Conservation (phyloP, 1,140 invertebrate genomes). For the Carcinoscorpius rotundicauda region DNA sequence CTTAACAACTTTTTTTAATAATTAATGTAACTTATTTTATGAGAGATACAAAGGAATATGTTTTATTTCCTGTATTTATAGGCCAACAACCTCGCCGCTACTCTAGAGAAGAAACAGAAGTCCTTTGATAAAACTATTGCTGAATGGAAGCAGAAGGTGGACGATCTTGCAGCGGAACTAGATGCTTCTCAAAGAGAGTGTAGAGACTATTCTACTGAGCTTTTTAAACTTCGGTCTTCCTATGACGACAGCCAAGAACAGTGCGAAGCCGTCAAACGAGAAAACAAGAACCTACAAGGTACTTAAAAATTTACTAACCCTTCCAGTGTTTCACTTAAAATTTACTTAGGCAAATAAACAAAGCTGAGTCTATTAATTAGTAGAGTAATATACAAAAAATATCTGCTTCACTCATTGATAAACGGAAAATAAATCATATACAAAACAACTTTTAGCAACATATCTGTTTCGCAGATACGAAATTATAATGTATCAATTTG, state of each 20-base stretch:
- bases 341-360: no score
- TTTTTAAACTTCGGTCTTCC: constrained; percentile 96
- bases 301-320: constrained; percentile 4
- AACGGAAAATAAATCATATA: no score
- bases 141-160: constrained; percentile 99
- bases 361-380: no score
- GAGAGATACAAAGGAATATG: no score
- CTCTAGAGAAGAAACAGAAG: constrained; percentile 99
- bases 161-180: constrained; percentile 90
- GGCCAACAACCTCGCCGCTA: constrained; percentile 84
- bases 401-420: no score
- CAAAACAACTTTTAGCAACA: no score
- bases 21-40: no score
- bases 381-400: no score
- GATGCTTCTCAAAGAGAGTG: constrained; percentile 98
- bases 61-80: constrained; percentile 16
- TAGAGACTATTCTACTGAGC: constrained; percentile 97
- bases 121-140: constrained; percentile 98
- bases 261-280: constrained; percentile 90
- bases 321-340: no score
- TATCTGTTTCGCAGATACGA: no score
- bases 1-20: no score
- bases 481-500: no score
- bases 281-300: constrained; percentile 93
- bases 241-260: constrained; percentile 97